phyloP scores from a whole-genome alignment of 2,797 vertebrate genomes.

The Decapterus maruadsi region DNA sequence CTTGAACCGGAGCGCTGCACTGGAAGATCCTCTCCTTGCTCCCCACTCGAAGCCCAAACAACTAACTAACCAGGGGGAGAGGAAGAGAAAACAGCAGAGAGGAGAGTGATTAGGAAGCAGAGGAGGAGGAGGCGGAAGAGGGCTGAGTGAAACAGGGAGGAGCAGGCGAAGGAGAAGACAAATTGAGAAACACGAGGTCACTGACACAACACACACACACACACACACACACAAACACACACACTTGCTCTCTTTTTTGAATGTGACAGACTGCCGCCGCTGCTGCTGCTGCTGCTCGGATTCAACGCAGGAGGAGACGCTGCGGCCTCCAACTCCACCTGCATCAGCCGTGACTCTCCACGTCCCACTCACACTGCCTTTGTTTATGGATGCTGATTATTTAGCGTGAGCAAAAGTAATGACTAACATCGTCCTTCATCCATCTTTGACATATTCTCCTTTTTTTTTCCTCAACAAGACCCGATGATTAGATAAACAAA shows the following conservation, averaged over 20 bases:
- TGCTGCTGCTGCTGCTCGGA: neutral
- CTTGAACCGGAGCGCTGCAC: constrained; percentile 25
- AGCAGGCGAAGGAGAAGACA: constrained; percentile 31
- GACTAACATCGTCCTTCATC: no score
- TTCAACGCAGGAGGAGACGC: constrained; percentile 13
- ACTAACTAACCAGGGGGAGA: constrained; percentile 48
- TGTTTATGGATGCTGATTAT: no score
- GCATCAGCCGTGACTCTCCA: accelerated
- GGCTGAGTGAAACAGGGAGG: constrained; percentile 19
- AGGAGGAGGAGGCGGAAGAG: neutral
- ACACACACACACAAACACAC: neutral
- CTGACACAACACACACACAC: constrained; percentile 14
- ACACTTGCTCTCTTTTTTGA: constrained; percentile 26
- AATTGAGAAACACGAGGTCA: constrained; percentile 46
- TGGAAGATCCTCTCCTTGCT: constrained; percentile 34
- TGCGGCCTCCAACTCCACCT: neutral
- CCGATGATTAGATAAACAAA: no score
- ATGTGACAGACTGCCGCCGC: neutral
- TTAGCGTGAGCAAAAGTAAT: no score
- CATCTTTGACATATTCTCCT: no score
- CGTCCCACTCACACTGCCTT: neutral
- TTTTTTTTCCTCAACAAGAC: no score
- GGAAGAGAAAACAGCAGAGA: constrained; percentile 9
- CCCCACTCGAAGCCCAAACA: constrained; percentile 44
- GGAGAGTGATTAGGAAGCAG: constrained; percentile 34